Evolutionary conservation across 1,140 invertebrate genomes (phyloP).

Genomic region (Eriosoma lanigerum): DNA sequence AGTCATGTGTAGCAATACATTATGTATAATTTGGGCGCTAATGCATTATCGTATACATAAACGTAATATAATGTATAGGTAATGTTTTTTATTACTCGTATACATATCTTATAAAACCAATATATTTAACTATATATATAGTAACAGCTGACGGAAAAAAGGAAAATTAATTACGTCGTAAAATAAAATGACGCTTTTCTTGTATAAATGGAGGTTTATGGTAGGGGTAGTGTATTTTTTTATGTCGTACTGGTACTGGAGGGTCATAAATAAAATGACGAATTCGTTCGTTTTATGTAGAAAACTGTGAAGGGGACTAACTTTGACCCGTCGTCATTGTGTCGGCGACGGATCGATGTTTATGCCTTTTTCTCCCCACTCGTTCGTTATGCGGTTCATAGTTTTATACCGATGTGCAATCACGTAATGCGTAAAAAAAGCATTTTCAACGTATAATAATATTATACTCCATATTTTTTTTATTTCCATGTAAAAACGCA

Average conservation of each 20-base stretch:
- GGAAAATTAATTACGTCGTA: background rate
- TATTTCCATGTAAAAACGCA: background rate
- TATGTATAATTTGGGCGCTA: too few relatives aligned
- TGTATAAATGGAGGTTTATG: slow-evolving; percentile 33
- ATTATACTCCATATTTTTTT: background rate
- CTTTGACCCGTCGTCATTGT: background rate
- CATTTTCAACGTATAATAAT: background rate
- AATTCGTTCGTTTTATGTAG: slow-evolving; percentile 22
- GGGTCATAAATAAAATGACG: slow-evolving; percentile 25
- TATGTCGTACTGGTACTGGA: background rate
- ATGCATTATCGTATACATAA: too few relatives aligned
- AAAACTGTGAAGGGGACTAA: slow-evolving; percentile 15
- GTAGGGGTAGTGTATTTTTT: slow-evolving; percentile 22
- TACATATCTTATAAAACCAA: background rate
- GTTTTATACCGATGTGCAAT: too few relatives aligned
- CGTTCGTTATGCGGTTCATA: background rate
- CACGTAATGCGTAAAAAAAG: background rate
- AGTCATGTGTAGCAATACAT: too few relatives aligned
- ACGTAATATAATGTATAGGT: too few relatives aligned
- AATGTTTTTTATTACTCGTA: too few relatives aligned
- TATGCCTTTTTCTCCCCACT: slow-evolving; percentile 11
- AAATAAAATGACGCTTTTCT: slow-evolving; percentile 30
- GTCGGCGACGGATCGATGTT: background rate
- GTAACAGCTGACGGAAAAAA: background rate
- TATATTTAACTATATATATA: background rate